Conservation (phyloP, 2,888 invertebrate genomes). For the Amiota minor region DNA sequence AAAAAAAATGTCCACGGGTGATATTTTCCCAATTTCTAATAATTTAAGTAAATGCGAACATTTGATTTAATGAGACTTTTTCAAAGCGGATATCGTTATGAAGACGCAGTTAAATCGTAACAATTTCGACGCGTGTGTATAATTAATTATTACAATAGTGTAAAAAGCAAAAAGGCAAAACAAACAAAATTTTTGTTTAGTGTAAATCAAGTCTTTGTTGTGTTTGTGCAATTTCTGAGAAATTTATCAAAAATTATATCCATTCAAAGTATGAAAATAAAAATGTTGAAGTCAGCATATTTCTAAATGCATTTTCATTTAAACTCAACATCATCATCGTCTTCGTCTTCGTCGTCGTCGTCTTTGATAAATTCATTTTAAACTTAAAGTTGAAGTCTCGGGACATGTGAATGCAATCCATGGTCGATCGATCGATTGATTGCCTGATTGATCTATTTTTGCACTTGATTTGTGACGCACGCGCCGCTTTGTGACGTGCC, state of each 20-base stretch:
- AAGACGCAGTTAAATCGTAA: slow-evolving; percentile 38
- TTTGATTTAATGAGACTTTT: slow-evolving; percentile 49
- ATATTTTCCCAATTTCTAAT: too few relatives aligned
- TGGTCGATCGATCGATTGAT: slow-evolving; percentile 53
- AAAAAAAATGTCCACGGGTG: too few relatives aligned
- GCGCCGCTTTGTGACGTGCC: slow-evolving; percentile 61
- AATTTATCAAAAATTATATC: slow-evolving; percentile 9
- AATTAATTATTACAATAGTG: slow-evolving; percentile 44
- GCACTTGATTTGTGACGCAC: slow-evolving; percentile 70
- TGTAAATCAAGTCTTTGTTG: too few relatives aligned
- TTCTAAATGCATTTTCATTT: too few relatives aligned
- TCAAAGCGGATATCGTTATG: slow-evolving; percentile 32
- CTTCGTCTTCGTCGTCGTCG: too few relatives aligned
- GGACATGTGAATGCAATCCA: slow-evolving; percentile 39
- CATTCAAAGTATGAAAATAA: not conserved
- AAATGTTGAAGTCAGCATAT: slow-evolving; percentile 49
- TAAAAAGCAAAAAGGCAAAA: slow-evolving; percentile 12
- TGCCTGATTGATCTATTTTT: slow-evolving; percentile 69
- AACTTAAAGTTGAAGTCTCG: not conserved
- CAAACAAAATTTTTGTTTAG: too few relatives aligned
- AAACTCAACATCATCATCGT: too few relatives aligned
- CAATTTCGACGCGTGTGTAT: slow-evolving; percentile 13
- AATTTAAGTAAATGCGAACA: slow-evolving; percentile 67
- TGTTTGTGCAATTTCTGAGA: too few relatives aligned
- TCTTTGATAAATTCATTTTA: not conserved